These are phyloP conservation scores for Himalopsyche tibetana DNA, from an alignment of 2,888 invertebrate species.

Conservation along the genomic window DNA sequence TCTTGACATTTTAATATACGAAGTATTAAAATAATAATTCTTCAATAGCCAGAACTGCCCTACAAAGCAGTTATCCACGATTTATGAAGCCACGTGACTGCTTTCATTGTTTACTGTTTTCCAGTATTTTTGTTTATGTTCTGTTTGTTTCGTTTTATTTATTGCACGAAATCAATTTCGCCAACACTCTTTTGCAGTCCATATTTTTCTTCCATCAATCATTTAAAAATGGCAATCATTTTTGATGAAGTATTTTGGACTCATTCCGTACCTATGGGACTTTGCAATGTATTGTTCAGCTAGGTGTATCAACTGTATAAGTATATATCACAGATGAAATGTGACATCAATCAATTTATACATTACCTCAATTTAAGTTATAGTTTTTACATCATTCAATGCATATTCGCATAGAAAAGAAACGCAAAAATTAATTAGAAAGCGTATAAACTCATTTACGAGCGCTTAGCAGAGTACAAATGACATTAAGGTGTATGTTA, in stretches of 20 bases:
- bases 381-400: too few relatives aligned
- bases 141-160: constrained; percentile 13
- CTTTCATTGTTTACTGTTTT: constrained; percentile 28
- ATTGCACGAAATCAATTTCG: not conserved
- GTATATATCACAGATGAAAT: too few relatives aligned
- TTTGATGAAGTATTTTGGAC: not conserved
- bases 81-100: not conserved
- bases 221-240: constrained; percentile 4
- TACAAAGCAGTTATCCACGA: constrained; percentile 6
- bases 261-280: too few relatives aligned
- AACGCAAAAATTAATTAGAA: too few relatives aligned
- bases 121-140: constrained; percentile 18
- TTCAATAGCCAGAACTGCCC: not conserved
- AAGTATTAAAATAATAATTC: not conserved
- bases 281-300: too few relatives aligned
- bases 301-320: too few relatives aligned
- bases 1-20: not conserved
- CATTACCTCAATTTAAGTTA: too few relatives aligned
- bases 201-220: constrained; percentile 18
- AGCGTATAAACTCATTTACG: too few relatives aligned
- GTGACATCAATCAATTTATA: too few relatives aligned
- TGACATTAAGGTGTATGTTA: too few relatives aligned
- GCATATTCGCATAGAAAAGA: too few relatives aligned
- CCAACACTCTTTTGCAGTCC: constrained; percentile 6
- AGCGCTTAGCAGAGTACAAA: too few relatives aligned